phyloP scores from a whole-genome alignment of 2,797 vertebrate genomes.

The Cirrhinus molitorella region DNA sequence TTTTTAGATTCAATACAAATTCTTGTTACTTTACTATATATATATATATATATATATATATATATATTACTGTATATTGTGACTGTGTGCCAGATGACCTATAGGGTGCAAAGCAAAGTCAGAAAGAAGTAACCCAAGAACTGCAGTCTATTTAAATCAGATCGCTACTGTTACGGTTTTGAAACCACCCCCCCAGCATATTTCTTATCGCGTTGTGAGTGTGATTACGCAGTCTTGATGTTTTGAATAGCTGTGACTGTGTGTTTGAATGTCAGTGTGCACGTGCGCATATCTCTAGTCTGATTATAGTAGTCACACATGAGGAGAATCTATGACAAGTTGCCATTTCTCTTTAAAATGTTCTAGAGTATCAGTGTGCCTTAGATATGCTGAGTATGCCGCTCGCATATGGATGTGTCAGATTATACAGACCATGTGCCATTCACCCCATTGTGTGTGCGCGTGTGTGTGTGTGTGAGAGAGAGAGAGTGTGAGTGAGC shows the following conservation, averaged over 20 bases:
- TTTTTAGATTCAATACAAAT: background rate
- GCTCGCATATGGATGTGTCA: slow-evolving; percentile 3
- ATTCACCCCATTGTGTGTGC: slow-evolving; percentile 27
- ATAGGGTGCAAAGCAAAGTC: slow-evolving; percentile 8
- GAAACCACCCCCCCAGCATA: background rate
- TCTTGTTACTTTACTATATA: background rate
- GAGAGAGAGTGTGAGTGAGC: slow-evolving; percentile 55
- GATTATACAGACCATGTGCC: slow-evolving; percentile 19
- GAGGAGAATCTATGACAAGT: slow-evolving; percentile 19
- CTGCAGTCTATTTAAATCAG: slow-evolving; percentile 39
- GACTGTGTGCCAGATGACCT: slow-evolving; percentile 3
- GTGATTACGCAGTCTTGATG: slow-evolving; percentile 20
- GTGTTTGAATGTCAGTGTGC: slow-evolving; percentile 39
- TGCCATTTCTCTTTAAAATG: slow-evolving; percentile 21
- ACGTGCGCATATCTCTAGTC: slow-evolving; percentile 41
- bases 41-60: no score
- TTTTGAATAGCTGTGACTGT: slow-evolving; percentile 26
- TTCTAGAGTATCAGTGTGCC: background rate
- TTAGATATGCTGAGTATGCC: slow-evolving; percentile 1
- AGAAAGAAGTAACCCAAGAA: slow-evolving; percentile 8
- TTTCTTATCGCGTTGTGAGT: slow-evolving; percentile 33
- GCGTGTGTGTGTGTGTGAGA: background rate
- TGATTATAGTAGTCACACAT: slow-evolving; percentile 25
- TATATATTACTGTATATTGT: background rate
- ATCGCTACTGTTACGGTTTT: background rate